Conservation (phyloP, 1,140 invertebrate genomes). For the Propsilocerus akamusi region DNA sequence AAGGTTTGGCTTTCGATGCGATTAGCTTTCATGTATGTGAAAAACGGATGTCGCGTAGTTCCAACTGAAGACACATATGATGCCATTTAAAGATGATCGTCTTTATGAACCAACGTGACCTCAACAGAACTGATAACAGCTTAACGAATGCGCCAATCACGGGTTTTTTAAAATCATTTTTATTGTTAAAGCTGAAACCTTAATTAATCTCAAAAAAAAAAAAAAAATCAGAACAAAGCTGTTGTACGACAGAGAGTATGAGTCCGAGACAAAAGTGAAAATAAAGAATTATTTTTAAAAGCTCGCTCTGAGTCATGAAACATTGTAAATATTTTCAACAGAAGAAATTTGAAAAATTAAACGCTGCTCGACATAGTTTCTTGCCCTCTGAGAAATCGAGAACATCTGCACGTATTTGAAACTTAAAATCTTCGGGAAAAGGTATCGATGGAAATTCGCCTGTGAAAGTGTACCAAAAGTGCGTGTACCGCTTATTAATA, state of each 20-base stretch:
- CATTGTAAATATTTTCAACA: too few species aligned
- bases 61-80: neutral
- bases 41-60: neutral
- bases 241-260: neutral
- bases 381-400: too few species aligned
- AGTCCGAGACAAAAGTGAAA: too few species aligned
- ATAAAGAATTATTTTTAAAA: too few species aligned
- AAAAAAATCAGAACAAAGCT: neutral
- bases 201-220: neutral
- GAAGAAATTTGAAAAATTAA: too few species aligned
- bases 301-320: too few species aligned
- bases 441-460: too few species aligned
- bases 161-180: neutral
- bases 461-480: too few species aligned
- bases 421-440: too few species aligned
- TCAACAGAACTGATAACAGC: neutral
- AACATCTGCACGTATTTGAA: too few species aligned
- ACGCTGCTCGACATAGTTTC: too few species aligned
- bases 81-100: neutral
- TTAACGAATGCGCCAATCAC: neutral
- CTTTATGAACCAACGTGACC: neutral
- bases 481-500: neutral
- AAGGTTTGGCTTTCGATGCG: neutral
- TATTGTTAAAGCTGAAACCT: neutral
- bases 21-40: neutral